Evolutionary conservation across 2,888 invertebrate species (phyloP).

Genomic region (Brachycybe producta): DNA sequence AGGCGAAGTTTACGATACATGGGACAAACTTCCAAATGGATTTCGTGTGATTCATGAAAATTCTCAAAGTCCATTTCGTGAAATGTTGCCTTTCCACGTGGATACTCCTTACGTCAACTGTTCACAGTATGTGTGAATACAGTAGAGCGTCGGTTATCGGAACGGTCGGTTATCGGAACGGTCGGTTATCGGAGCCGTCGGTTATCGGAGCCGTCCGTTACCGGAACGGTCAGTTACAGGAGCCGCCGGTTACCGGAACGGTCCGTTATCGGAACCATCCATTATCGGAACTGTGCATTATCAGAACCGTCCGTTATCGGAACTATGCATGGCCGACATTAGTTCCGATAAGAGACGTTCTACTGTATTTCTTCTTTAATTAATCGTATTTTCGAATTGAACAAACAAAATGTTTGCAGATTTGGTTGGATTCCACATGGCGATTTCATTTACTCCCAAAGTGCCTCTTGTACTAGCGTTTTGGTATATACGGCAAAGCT

Average conservation of each 20-base stretch:
- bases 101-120: conserved; percentile 31
- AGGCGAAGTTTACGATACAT: conserved; percentile 42
- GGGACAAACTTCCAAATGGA: conserved; percentile 39
- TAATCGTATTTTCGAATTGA: no score
- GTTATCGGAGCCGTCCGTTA: no score
- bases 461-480: conserved; percentile 40
- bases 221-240: no score
- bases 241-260: no score
- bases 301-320: no score
- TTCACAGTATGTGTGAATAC: conserved; percentile 29
- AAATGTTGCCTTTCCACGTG: conserved; percentile 29
- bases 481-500: conserved; percentile 41
- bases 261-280: no score
- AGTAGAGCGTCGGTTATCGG: background rate
- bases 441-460: conserved; percentile 38
- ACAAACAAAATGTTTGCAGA: no score
- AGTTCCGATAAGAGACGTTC: no score
- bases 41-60: conserved; percentile 34
- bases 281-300: no score
- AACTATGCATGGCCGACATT: no score
- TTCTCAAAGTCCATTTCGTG: conserved; percentile 28
- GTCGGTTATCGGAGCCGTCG: no score
- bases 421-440: conserved; percentile 38
- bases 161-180: background rate
- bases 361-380: no score